Evolutionary conservation across 2,888 invertebrate genomes (phyloP), one percentile per base, ranked within the genome.

Genomic region (Drosophila subsilvestris): DNA sequence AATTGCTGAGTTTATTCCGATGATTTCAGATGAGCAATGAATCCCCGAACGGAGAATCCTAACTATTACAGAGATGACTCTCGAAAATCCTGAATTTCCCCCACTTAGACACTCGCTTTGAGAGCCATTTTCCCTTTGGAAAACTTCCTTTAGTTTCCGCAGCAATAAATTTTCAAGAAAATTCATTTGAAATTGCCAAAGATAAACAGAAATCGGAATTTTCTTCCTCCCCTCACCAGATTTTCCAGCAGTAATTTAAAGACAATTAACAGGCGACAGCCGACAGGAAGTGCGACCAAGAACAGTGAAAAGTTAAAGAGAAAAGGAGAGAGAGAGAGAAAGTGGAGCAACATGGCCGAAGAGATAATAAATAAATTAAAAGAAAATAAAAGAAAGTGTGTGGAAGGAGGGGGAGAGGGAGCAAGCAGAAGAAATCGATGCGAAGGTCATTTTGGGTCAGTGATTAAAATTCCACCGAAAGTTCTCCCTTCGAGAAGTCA

Each of bases 261-360:
- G 44, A 74, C 63, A 73, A 73, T 74, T 73, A 73, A 60, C 20
- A 56, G 67, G 75, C 74, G 67, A 67, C 20, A 56, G 67, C 67
- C 74, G 67, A 67, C 67, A 48, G 50, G 66, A 60, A 51, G 53
- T 47, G 27, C 55, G 56, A 42, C 69, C 50, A 22, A 53, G 49
- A 43, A 18, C 42, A 59, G 25, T 14, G 20, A 57, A 42, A 59
- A 50, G 43, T 32, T 14, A 27, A 32, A 17, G 14, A 12, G 45
- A 50, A 42, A 32, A 77, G 12, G 12, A 49, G 20, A 12, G 27
- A 18, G 17, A 29, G 17, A n/a, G 25, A 47, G n/a, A 22, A 9
- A 44, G 17, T 50, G 56, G 32, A 12, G 37, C 32, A 37, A 14
- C 42, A 50, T 56, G 48, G 58, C 20, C 2, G 29, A 27, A 54